phyloP scores from a whole-genome alignment of 2,888 invertebrate species.

The Muscina levida region DNA sequence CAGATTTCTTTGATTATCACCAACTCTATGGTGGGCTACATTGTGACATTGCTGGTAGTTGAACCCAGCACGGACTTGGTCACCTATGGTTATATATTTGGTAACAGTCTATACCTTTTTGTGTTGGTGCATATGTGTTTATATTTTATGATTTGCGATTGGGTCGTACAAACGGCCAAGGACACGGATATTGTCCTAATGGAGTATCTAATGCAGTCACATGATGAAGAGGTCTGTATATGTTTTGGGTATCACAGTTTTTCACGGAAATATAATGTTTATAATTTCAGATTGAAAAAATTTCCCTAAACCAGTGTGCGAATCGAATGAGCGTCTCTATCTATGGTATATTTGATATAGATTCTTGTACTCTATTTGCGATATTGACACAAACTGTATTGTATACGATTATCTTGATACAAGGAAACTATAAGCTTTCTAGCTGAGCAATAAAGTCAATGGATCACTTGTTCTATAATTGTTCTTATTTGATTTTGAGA shows the following conservation, averaged over 20 bases:
- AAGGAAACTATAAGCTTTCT: slow-evolving; percentile 38
- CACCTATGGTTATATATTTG: slow-evolving; percentile 15
- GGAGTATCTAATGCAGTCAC: not conserved
- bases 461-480: too few species aligned
- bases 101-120: slow-evolving; percentile 1
- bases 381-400: slow-evolving; percentile 29
- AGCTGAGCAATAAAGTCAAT: too few species aligned
- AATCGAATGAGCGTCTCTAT: not conserved
- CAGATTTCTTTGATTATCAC: slow-evolving; percentile 33
- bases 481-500: too few species aligned
- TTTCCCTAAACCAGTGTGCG: slow-evolving; percentile 23
- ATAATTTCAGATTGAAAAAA: slow-evolving; percentile 40
- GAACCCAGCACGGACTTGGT: not conserved
- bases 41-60: not conserved
- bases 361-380: slow-evolving; percentile 38
- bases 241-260: not conserved
- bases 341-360: slow-evolving; percentile 41
- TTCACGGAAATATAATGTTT: not conserved
- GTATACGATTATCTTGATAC: slow-evolving; percentile 46
- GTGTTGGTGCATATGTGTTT: slow-evolving; percentile 22
- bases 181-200: not conserved
- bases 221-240: not conserved
- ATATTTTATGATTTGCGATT: slow-evolving; percentile 35
- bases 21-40: slow-evolving; percentile 43
- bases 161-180: not conserved